Conservation (phyloP, 2,113 vertebrate genomes). For the Pangasianodon gigas region DNA sequence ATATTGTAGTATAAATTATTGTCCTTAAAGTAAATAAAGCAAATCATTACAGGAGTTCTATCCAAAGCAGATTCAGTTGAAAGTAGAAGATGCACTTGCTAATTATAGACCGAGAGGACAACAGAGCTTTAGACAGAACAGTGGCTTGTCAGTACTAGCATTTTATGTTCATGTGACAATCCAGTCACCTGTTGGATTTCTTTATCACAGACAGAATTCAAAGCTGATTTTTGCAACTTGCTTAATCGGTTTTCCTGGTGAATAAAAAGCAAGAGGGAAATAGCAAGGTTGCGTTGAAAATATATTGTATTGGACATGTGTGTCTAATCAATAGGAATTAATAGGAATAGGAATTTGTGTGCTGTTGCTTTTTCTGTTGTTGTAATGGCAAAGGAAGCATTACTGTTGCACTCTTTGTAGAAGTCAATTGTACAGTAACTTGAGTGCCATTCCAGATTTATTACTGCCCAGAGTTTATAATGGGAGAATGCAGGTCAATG, state of each 20-base stretch:
- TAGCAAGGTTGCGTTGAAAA: background rate
- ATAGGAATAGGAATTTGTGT: background rate
- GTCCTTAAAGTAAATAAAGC: background rate
- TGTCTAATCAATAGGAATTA: background rate
- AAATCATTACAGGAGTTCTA: background rate
- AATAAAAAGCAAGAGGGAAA: background rate
- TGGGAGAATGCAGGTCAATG: slow-evolving; percentile 18
- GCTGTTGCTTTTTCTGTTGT: background rate
- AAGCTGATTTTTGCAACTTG: slow-evolving; percentile 13
- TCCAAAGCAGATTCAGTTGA: background rate
- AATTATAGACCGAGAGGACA: slow-evolving; percentile 25
- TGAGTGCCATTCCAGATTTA: background rate
- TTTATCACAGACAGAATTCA: background rate
- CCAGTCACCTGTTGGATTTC: slow-evolving; percentile 32
- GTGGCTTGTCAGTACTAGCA: background rate
- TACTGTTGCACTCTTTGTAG: background rate
- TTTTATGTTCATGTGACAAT: slow-evolving; percentile 32
- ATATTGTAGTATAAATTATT: background rate
- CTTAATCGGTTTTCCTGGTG: background rate
- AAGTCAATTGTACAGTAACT: background rate
- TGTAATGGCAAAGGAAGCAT: background rate
- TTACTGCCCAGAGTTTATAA: background rate
- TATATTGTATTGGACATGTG: background rate
- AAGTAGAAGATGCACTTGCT: background rate
- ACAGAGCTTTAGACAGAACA: background rate